Evolutionary conservation across 2,888 invertebrate species (phyloP).

Genomic region (Brachypterus glaber): DNA sequence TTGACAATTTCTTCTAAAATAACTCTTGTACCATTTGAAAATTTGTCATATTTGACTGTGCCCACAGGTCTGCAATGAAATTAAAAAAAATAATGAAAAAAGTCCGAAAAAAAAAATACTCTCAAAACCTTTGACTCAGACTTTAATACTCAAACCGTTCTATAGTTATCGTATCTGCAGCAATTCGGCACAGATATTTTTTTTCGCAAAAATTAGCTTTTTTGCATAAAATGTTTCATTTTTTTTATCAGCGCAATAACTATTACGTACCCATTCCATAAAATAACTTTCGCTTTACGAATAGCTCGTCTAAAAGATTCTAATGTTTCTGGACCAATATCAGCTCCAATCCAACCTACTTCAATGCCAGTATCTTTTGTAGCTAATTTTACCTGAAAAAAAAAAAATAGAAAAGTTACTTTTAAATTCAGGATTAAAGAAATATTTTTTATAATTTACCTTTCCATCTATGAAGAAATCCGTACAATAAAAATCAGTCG

Average conservation of each 20-base stretch:
- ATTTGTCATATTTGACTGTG: not conserved
- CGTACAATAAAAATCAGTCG: not conserved
- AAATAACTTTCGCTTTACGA: not conserved
- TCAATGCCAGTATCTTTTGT: not conserved
- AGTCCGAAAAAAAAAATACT: too few relatives aligned
- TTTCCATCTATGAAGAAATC: not conserved
- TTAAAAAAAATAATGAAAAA: too few relatives aligned
- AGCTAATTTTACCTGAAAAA: not conserved
- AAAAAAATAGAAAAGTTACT: too few relatives aligned
- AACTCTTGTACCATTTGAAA: not conserved
- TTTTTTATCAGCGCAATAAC: too few relatives aligned
- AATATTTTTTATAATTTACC: too few relatives aligned
- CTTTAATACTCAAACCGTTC: too few relatives aligned
- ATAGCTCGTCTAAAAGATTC: not conserved
- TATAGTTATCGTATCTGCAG: too few relatives aligned
- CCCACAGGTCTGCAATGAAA: conserved; percentile 1
- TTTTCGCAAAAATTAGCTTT: not conserved
- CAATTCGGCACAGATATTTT: too few relatives aligned
- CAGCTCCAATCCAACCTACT: not conserved
- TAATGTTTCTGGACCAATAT: not conserved
- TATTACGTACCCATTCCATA: conserved; percentile 2
- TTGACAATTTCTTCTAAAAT: conserved; percentile 1
- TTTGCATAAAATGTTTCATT: too few relatives aligned
- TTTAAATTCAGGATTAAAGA: too few relatives aligned
- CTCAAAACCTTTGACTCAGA: too few relatives aligned